Evolutionary conservation across 2,113 vertebrate genomes (phyloP).

Genomic region (Uria lomvia): DNA sequence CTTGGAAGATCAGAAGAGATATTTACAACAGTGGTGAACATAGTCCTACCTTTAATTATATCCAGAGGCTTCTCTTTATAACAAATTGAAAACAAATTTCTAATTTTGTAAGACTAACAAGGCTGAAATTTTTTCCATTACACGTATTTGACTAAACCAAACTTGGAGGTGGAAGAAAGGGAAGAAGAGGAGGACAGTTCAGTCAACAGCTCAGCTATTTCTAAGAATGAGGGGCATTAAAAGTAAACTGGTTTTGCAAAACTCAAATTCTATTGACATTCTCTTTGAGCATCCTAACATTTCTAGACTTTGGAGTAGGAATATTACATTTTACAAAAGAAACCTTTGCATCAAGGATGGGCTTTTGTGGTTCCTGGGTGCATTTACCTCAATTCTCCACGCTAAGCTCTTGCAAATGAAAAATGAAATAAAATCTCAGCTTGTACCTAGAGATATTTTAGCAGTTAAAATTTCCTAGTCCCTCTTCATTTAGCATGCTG

Average conservation of each 20-base stretch:
- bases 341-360: not conserved
- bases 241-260: not conserved
- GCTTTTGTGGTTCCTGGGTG: not conserved
- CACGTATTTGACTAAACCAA: not conserved
- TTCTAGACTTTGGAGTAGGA: not conserved
- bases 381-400: not conserved
- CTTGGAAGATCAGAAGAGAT: not conserved
- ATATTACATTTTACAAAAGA: not conserved
- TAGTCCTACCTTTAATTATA: not conserved
- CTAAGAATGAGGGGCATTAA: not conserved
- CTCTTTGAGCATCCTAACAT: not conserved
- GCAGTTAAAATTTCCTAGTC: not conserved
- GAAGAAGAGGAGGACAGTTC: not conserved
- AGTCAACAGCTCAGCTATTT: not conserved
- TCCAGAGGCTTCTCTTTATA: not conserved
- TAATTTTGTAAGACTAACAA: not conserved
- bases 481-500: not conserved
- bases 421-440: not conserved
- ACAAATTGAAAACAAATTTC: not conserved
- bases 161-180: not conserved
- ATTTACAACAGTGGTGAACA: not conserved
- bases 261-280: not conserved
- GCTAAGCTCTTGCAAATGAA: not conserved
- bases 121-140: not conserved
- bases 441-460: not conserved